These are phyloP conservation scores for Ispidina lecontei DNA, from an alignment of 2,797 vertebrate species.

Conservation along the genomic window DNA sequence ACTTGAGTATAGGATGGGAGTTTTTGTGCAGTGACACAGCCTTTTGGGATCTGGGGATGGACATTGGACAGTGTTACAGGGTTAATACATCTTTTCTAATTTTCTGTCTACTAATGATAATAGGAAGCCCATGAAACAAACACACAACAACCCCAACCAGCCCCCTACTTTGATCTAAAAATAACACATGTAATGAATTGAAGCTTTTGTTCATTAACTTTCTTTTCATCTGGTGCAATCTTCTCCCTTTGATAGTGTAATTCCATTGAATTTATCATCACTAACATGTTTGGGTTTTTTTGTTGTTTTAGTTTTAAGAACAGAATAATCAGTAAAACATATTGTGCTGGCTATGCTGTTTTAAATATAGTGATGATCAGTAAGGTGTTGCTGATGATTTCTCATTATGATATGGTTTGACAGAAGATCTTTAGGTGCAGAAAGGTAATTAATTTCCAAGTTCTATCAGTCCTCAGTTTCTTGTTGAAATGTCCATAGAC, in stretches of 20 bases:
- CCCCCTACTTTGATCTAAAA: background rate
- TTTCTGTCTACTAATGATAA: background rate
- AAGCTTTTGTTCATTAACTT: slow-evolving; percentile 48
- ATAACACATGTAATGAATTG: slow-evolving; percentile 19
- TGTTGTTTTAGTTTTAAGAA: background rate
- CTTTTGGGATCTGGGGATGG: background rate
- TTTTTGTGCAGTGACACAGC: background rate
- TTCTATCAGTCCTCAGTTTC: background rate
- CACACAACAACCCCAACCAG: background rate
- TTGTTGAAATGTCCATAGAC: background rate
- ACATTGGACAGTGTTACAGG: background rate
- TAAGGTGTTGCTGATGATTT: background rate
- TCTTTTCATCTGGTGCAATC: slow-evolving; percentile 33
- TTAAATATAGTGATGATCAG: background rate
- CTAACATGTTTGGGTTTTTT: background rate
- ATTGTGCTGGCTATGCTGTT: background rate
- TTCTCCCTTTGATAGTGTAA: slow-evolving; percentile 54
- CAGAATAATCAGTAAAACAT: background rate
- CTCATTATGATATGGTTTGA: background rate
- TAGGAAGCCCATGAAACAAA: background rate
- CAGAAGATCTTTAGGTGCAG: background rate
- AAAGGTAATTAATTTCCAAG: background rate
- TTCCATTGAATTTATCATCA: slow-evolving; percentile 19
- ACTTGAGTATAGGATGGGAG: background rate
- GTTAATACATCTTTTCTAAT: background rate